Conservation (phyloP, 2,888 invertebrate species). For the Rhingia campestris region DNA sequence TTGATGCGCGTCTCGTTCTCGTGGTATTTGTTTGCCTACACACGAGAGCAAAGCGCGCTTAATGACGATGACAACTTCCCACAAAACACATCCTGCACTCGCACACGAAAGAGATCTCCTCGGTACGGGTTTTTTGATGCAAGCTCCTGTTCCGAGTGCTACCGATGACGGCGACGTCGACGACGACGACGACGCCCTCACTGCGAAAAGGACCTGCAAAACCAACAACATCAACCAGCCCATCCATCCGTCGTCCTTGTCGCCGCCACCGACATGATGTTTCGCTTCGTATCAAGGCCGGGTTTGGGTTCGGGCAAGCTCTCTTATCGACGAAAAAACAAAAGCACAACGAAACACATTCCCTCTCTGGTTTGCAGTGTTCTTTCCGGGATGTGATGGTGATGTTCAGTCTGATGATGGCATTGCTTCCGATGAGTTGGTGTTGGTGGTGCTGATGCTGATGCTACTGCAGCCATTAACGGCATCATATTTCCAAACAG, state of each 20-base stretch:
- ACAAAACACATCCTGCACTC: constrained; percentile 67
- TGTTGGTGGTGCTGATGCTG: constrained; percentile 50
- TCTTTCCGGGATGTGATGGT: constrained; percentile 48
- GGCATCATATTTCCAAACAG: constrained; percentile 59
- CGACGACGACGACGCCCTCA: constrained; percentile 72
- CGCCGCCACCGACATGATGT: constrained; percentile 47
- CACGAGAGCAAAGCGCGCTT: constrained; percentile 44
- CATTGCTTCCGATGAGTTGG: constrained; percentile 62
- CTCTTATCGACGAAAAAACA: constrained; percentile 59
- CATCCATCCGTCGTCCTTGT: constrained; percentile 69
- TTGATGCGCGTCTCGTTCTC: constrained; percentile 25
- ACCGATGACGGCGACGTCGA: constrained; percentile 14
- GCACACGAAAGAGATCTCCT: constrained; percentile 69
- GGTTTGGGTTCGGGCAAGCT: constrained; percentile 11
- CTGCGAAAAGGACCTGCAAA: constrained; percentile 71
- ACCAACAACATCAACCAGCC: constrained; percentile 73
- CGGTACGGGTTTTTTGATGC: constrained; percentile 58
- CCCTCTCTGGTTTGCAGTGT: constrained; percentile 49
- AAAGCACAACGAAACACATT: constrained; percentile 49
- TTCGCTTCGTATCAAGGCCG: constrained; percentile 31
- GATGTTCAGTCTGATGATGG: constrained; percentile 58
- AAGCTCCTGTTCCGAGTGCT: constrained; percentile 63
- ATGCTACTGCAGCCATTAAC: constrained; percentile 64
- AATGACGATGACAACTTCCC: constrained; percentile 71
- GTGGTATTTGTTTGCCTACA: constrained; percentile 60